These are phyloP conservation scores for Laticauda laticaudata DNA, from an alignment of 2,113 vertebrate genomes.

Conservation along the genomic window DNA sequence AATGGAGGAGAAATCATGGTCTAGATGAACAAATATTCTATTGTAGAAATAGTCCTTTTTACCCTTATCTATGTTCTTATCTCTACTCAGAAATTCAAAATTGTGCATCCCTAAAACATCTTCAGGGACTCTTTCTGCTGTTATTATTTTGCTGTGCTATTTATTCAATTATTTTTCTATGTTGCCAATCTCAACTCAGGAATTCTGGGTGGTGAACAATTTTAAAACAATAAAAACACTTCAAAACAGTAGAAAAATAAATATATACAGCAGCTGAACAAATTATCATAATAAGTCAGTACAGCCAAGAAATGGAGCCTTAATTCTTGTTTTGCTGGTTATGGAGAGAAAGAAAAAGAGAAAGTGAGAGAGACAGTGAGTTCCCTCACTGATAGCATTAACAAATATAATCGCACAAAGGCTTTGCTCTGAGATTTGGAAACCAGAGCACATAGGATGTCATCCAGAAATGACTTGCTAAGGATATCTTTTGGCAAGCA, in stretches of 20 bases:
- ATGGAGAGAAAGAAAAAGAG: not conserved
- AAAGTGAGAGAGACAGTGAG: not conserved
- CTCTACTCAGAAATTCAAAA: not conserved
- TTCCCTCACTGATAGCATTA: not conserved
- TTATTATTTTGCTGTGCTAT: not conserved
- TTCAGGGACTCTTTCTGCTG: not conserved
- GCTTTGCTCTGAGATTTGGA: not conserved
- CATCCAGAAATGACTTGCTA: not conserved
- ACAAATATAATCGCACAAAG: not conserved
- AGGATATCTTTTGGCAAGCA: not conserved
- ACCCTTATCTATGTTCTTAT: not conserved
- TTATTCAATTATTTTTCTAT: not conserved
- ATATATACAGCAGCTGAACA: not conserved
- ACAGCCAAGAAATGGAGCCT: not conserved
- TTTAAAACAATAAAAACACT: not conserved
- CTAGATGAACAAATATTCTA: not conserved
- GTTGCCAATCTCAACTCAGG: not conserved
- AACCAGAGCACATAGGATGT: not conserved
- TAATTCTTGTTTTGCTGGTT: not conserved
- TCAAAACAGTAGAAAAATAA: not conserved
- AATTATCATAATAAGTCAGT: not conserved
- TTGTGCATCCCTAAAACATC: not conserved
- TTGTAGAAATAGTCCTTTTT: not conserved
- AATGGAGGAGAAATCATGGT: not conserved
- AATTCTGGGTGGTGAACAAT: not conserved